Base-by-base conservation (phyloP, 2,797 vertebrate genomes). In the Austrolebias charrua region DNA sequence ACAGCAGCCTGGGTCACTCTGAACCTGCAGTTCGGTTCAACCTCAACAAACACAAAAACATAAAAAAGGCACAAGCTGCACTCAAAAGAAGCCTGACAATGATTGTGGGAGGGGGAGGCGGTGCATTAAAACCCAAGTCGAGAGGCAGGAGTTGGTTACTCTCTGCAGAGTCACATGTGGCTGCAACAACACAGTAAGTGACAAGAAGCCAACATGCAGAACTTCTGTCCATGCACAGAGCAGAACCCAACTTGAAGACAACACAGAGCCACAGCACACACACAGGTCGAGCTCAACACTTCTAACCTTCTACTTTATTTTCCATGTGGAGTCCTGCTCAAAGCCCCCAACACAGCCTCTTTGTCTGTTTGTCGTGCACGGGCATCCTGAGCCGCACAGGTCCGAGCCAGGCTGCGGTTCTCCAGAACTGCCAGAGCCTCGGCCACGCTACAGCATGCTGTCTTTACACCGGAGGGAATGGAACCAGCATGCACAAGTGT, bases 301-400 rank as follows among this genome's bases (percentile, higher is more conserved):
- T 90, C 93, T 91, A 90, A 94, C 93, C 94, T 94, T 94, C 92
- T 90, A 93, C 85, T 87, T 92, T 91, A 94, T 90, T 92, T 88
- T 93, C 93, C 93, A 94, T 93, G 77, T 69, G 83, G 81, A 88
- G 80, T 92, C 90, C n/a, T n/a, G n/a, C n/a, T n/a, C n/a, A n/a
- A n/a, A 87, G 84, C 54, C 66, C 66, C 66, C 59, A 70, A 79
- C 43, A 80, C 78, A 87, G 83, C 79, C 85, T 79, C 90, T 88
- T 88, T 87, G 78, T 89, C 90, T 89, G 90, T 92, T 87, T 92
- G 84, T 90, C 86, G 90, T 86, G 91, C 92, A 91, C 80, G 83
- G 81, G 92, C 89, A 91, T 92, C 89, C 90, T 91, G 88, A 91
- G 88, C 85, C 85, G 77, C 47, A 81, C 73, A 68, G 86, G 88